Evolutionary conservation across 2,888 invertebrate species (phyloP).

Genomic region (Nebria salina): DNA sequence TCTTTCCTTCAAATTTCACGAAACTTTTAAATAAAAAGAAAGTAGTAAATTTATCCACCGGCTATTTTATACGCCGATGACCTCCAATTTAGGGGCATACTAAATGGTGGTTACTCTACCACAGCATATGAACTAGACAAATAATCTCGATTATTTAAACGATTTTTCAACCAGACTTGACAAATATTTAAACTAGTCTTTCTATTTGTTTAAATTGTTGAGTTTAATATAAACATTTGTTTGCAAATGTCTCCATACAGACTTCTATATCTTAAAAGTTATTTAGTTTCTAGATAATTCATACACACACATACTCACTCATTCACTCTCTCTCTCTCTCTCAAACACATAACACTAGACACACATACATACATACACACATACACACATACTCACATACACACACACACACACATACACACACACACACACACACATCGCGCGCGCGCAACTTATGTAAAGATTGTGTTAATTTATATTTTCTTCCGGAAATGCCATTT

Average conservation of each 20-base stretch:
- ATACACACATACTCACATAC: conserved; percentile 18
- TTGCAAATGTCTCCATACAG: background rate
- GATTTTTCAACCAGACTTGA: background rate
- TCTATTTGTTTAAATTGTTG: background rate
- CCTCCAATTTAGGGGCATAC: background rate
- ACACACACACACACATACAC: conserved; percentile 17
- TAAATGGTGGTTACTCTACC: background rate
- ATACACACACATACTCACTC: background rate
- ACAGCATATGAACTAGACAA: background rate
- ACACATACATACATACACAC: conserved; percentile 14
- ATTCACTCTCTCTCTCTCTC: no score
- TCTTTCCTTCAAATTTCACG: no score
- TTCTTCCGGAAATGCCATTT: background rate
- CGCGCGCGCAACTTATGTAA: background rate
- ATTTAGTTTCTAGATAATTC: background rate
- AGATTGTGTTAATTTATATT: background rate
- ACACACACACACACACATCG: conserved; percentile 21
- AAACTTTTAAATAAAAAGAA: no score
- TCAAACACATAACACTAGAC: no score
- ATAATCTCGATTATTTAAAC: background rate
- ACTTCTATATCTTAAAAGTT: background rate
- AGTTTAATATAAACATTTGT: background rate
- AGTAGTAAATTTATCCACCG: no score
- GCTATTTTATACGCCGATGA: no score
- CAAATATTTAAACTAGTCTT: background rate